Evolutionary conservation across 2,113 vertebrate genomes (phyloP), one percentile per base, ranked within the genome.

Genomic region (Egretta garzetta): DNA sequence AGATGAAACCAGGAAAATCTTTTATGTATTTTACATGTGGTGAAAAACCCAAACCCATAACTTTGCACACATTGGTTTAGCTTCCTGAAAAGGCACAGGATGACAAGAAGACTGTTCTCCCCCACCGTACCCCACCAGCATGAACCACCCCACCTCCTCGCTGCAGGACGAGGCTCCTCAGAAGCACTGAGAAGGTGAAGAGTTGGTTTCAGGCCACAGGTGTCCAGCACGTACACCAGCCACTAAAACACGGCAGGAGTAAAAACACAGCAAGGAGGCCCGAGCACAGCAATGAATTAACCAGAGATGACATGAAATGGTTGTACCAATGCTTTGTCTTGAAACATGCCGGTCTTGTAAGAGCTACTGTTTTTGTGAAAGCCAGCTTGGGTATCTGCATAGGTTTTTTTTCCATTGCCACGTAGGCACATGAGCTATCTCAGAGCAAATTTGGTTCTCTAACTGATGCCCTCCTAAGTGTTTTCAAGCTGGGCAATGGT

Each of bases 1-100:
- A 43, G 41, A 14, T 43, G 41, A 43, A 43, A 43, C 13, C 14
- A 43, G 41, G 41, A 43, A 14, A 15, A 43, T 43, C 45, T 55
- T 26, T 9, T 3, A 5, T 4, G 0, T 14, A 12, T 20, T 12
- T 20, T 12, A 20, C 1, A 8, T 14, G 11, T 14, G 28, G 8
- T 37, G 9, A 71, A 80, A 91, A 55, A 1, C 33, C 72, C 22
- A 26, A 47, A 50, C 20, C 32, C 6, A 1, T 30, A 52, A n/a
- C 14, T 39, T 23, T 2, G 4, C 21, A 45, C 30, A 6, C 15
- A 32, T 8, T 2, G 1, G 16, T 47, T 49, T 58, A 24, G 4
- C 14, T 56, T 86, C 17, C 35, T 49, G 43, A 64, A 70, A 37
- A 30, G 19, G 20, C 30, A 19, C 4, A 26, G 5, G 5, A 14